Evolutionary conservation across 2,113 vertebrate genomes (phyloP).

Genomic region (Typhlomys cinereus): DNA sequence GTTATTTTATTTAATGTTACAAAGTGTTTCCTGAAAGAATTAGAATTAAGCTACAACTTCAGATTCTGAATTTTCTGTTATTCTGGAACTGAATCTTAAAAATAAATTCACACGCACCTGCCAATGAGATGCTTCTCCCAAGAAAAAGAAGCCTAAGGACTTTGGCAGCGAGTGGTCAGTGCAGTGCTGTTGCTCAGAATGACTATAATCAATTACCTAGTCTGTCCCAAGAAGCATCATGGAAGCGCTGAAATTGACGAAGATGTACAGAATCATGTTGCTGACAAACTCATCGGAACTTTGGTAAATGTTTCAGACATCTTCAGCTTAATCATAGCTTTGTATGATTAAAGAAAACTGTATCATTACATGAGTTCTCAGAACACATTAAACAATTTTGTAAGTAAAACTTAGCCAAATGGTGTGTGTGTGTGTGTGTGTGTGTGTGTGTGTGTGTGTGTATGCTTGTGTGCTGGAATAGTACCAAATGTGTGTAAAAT

Average conservation of each 20-base stretch:
- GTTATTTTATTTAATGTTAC: background rate
- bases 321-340: background rate
- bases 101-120: background rate
- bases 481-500: background rate
- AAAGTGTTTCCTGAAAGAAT: background rate
- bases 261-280: no score
- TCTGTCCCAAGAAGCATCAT: background rate
- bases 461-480: background rate
- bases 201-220: background rate
- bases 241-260: background rate
- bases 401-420: background rate
- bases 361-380: background rate
- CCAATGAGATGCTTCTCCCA: background rate
- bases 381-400: background rate
- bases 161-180: background rate
- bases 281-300: background rate
- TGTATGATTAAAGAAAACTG: background rate
- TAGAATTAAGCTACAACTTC: background rate
- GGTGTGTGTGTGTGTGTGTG: no score
- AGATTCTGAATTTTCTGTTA: background rate
- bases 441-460: no score
- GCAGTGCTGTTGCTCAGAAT: background rate
- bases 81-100: background rate
- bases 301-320: background rate
- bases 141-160: background rate